Percentiles rank a stretch among this genome's conserved stretches.
These are phyloP conservation scores for Bostrychus sinensis DNA, from an alignment of 2,113 vertebrate genomes.

Conservation along the genomic window DNA sequence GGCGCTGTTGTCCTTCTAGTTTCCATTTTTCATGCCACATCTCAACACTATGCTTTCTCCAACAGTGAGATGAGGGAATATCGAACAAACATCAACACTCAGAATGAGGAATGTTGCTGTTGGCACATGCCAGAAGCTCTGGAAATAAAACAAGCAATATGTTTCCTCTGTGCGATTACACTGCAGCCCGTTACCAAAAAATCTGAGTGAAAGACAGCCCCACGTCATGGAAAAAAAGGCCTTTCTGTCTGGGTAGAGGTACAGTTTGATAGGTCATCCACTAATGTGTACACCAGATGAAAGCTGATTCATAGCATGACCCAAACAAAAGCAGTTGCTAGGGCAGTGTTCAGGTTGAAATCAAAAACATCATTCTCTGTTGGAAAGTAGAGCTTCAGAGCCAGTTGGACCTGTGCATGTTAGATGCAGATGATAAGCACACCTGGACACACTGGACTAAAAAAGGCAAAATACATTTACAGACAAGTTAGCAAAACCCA, in stretches of 20 bases:
- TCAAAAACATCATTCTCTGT: constrained; percentile 42
- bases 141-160: neutral
- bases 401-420: constrained; percentile 40
- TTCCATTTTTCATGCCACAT: constrained; percentile 28
- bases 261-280: constrained; percentile 26
- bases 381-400: constrained; percentile 32
- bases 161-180: constrained; percentile 1
- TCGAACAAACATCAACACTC: constrained; percentile 36
- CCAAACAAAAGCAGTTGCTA: constrained; percentile 61
- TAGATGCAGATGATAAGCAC: constrained; percentile 41
- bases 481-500: constrained; percentile 26
- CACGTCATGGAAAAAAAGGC: neutral
- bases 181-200: constrained; percentile 1
- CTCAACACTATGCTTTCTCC: constrained; percentile 34
- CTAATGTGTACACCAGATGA: constrained; percentile 51
- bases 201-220: neutral
- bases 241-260: neutral
- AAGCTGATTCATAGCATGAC: constrained; percentile 21
- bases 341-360: constrained; percentile 43
- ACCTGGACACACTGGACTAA: constrained; percentile 41
- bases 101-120: constrained; percentile 19
- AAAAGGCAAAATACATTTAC: constrained; percentile 33
- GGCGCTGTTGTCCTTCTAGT: constrained; percentile 54
- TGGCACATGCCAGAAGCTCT: constrained; percentile 14
- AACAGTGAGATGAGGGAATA: constrained; percentile 15